phyloP scores from a whole-genome alignment of 2,888 invertebrate genomes.

The Girardia tigrina region DNA sequence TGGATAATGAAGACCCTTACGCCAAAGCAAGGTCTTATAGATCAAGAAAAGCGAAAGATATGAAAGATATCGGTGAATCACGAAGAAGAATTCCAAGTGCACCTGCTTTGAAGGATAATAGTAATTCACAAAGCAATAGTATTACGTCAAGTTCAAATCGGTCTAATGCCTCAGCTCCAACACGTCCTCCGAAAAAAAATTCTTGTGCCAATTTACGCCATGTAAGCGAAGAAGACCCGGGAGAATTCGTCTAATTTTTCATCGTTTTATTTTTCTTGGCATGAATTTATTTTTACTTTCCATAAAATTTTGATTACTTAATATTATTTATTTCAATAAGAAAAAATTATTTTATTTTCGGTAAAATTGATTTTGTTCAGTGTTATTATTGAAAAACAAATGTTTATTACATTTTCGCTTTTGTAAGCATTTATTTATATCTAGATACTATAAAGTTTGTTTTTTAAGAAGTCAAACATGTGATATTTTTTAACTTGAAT shows the following conservation, averaged over 20 bases:
- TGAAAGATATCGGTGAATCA: neutral
- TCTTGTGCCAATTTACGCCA: neutral
- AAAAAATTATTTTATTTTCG: neutral
- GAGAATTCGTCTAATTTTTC: neutral
- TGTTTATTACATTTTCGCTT: neutral
- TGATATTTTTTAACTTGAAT: neutral
- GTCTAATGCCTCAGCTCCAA: neutral
- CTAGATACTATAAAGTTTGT: neutral
- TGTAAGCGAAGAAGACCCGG: neutral
- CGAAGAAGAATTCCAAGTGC: neutral
- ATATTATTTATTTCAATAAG: neutral
- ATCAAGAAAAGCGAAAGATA: neutral
- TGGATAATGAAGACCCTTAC: neutral
- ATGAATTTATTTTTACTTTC: constrained; percentile 8
- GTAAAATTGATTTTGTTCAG: constrained; percentile 1
- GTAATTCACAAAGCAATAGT: neutral
- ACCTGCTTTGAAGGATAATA: neutral
- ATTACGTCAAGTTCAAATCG: neutral
- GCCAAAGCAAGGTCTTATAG: neutral
- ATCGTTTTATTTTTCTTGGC: neutral
- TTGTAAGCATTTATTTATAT: neutral
- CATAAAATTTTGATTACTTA: neutral
- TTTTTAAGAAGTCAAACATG: neutral
- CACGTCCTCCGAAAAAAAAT: neutral
- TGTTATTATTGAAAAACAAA: neutral